Percentiles rank a stretch among this genome's conserved stretches.
phyloP scores from a whole-genome alignment of 2,888 invertebrate genomes.

The Athalia circularis region DNA sequence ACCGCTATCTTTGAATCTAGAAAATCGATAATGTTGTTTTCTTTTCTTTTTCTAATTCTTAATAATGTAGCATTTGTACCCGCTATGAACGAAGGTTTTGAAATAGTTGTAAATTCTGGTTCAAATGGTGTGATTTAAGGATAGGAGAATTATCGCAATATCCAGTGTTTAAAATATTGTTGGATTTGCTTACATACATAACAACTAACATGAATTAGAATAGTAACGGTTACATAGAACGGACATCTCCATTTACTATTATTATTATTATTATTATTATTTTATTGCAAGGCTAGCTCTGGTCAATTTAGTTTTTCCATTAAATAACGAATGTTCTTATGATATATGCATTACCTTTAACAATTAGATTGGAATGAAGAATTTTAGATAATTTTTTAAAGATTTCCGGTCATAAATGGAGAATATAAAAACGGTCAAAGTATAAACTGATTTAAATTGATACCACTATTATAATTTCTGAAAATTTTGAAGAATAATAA shows the following conservation, averaged over 20 bases:
- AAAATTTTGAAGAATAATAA: background rate
- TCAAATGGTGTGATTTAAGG: slow-evolving; percentile 4
- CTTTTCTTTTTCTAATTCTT: background rate
- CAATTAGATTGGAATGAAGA: slow-evolving; percentile 5
- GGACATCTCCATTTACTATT: slow-evolving; percentile 26
- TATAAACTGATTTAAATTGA: background rate
- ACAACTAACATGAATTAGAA: slow-evolving; percentile 4
- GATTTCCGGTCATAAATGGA: background rate
- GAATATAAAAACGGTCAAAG: background rate
- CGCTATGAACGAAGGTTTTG: background rate
- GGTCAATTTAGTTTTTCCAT: background rate
- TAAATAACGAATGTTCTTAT: background rate
- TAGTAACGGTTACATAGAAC: slow-evolving; percentile 27
- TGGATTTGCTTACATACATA: slow-evolving; percentile 8
- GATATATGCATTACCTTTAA: background rate
- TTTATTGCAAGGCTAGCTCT: background rate
- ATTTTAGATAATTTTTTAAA: slow-evolving; percentile 6
- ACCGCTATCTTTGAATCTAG: background rate
- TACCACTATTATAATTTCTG: background rate
- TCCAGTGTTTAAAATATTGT: slow-evolving; percentile 26
- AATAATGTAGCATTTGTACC: background rate
- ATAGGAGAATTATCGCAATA: slow-evolving; percentile 14
- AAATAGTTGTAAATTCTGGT: background rate
- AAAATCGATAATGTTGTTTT: background rate
- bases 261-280: background rate